Percentiles rank a stretch among this genome's conserved stretches.
Conservation (phyloP, 2,797 vertebrate species). For the Ciconia nigra region DNA sequence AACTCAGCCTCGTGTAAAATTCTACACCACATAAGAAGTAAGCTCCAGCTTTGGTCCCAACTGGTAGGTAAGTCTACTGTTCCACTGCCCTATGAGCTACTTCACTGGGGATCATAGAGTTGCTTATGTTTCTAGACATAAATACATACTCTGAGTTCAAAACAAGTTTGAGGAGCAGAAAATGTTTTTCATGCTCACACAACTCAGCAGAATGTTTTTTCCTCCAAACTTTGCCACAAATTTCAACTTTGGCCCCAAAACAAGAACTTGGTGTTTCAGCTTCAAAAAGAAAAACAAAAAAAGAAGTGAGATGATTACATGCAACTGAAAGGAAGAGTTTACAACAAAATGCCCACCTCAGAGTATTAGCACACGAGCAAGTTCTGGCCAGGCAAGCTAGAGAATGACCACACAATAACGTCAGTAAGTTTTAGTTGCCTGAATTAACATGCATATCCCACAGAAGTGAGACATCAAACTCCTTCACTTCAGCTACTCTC, state of each 20-base stretch:
- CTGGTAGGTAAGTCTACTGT: neutral
- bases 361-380: neutral
- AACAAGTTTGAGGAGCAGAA: neutral
- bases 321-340: neutral
- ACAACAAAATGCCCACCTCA: neutral
- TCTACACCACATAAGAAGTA: accelerated
- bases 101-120: neutral
- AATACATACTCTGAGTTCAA: neutral
- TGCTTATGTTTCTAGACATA: neutral
- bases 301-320: neutral
- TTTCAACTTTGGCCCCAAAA: neutral
- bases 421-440: neutral
- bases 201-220: neutral
- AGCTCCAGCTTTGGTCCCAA: neutral
- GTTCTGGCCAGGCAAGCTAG: neutral
- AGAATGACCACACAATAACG: neutral
- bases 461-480: neutral
- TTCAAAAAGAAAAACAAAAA: neutral
- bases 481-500: neutral
- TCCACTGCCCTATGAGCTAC: neutral
- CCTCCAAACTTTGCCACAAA: neutral
- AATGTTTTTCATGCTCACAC: neutral
- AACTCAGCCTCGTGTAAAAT: neutral
- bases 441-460: neutral
- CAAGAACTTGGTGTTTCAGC: neutral